These are phyloP conservation scores for Xestia sexstrigata DNA, from an alignment of 2,888 invertebrate genomes.

Conservation along the genomic window DNA sequence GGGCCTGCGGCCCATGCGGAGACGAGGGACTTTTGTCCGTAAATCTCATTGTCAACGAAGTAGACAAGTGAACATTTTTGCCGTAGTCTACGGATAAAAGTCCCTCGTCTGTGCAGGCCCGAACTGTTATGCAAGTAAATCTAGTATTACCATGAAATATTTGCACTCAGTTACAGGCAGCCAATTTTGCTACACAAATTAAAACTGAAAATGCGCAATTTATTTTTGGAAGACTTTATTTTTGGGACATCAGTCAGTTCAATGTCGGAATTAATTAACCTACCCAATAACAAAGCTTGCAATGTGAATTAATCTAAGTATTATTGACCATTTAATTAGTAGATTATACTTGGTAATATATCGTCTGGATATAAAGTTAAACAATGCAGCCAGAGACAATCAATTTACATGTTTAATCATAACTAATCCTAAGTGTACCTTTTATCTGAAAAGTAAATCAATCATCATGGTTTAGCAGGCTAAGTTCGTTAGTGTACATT, in stretches of 20 bases:
- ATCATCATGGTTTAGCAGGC: background rate
- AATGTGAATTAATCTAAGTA: background rate
- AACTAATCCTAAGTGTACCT: background rate
- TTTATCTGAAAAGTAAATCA: background rate
- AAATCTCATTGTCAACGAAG: too few species aligned
- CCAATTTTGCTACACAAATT: background rate
- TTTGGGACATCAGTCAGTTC: background rate
- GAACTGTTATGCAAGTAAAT: too few species aligned
- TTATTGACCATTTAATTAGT: background rate
- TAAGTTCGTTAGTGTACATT: background rate
- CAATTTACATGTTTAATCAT: background rate
- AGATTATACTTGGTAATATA: background rate
- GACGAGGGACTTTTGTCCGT: too few species aligned
- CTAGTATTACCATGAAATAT: too few species aligned
- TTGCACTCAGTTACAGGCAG: too few species aligned
- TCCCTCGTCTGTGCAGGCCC: too few species aligned
- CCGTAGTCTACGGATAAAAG: too few species aligned
- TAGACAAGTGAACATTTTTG: too few species aligned
- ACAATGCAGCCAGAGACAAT: background rate
- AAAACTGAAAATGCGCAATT: background rate
- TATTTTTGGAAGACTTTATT: conserved; percentile 10
- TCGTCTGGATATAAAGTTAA: background rate
- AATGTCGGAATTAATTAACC: background rate
- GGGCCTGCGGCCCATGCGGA: too few species aligned
- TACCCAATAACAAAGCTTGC: background rate